phyloP scores from a whole-genome alignment of 2,888 invertebrate genomes.

The Cryptus armator region DNA sequence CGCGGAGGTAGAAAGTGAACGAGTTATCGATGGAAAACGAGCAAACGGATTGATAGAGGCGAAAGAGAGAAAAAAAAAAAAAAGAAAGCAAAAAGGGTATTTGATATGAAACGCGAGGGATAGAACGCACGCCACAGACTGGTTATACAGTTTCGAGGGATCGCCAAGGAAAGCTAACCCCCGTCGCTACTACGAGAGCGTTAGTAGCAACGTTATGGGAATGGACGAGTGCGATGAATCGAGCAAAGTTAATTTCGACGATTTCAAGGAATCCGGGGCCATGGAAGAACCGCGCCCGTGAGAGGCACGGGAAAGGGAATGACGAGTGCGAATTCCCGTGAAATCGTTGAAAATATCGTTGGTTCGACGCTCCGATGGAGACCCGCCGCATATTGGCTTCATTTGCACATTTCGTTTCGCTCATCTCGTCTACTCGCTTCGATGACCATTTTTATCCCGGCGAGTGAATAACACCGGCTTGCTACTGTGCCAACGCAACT shows the following conservation, averaged over 20 bases:
- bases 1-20: slow-evolving; percentile 36
- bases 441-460: slow-evolving; percentile 57
- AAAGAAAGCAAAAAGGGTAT: slow-evolving; percentile 30
- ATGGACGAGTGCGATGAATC: slow-evolving; percentile 56
- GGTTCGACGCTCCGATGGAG: slow-evolving; percentile 71
- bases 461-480: slow-evolving; percentile 32
- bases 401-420: slow-evolving; percentile 84
- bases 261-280: slow-evolving; percentile 73
- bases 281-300: slow-evolving; percentile 48
- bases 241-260: slow-evolving; percentile 79
- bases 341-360: slow-evolving; percentile 69
- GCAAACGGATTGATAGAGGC: slow-evolving; percentile 44
- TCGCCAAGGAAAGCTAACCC: slow-evolving; percentile 24
- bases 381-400: slow-evolving; percentile 83
- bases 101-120: slow-evolving; percentile 49
- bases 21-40: slow-evolving; percentile 35
- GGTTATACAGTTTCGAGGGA: slow-evolving; percentile 54
- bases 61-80: slow-evolving; percentile 26
- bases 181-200: slow-evolving; percentile 41
- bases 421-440: slow-evolving; percentile 70
- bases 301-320: slow-evolving; percentile 36
- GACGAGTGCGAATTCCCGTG: slow-evolving; percentile 52
- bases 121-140: slow-evolving; percentile 36
- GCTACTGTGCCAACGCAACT: not conserved
- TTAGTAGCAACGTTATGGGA: slow-evolving; percentile 54